phyloP scores from a whole-genome alignment of 1,140 invertebrate genomes.

The Hirudo medicinalis region DNA sequence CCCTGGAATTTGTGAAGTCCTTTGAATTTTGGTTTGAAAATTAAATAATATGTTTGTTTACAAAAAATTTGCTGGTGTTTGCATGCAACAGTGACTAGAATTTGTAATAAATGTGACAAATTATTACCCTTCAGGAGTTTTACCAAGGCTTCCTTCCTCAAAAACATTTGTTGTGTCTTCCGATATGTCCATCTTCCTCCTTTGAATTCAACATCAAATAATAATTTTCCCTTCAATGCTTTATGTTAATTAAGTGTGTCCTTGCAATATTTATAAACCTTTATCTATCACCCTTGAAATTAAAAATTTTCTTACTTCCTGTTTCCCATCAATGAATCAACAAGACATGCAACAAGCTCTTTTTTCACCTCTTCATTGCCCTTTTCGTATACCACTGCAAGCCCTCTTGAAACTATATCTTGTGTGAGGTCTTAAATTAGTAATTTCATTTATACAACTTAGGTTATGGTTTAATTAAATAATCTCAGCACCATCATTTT shows the following conservation, averaged over 20 bases:
- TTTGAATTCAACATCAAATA: conserved; percentile 19
- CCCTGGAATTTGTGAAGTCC: too few species aligned
- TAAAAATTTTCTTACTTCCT: conserved; percentile 41
- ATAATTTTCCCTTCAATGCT: too few species aligned
- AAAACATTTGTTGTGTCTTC: conserved; percentile 66
- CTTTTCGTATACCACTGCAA: conserved; percentile 70
- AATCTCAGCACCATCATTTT: conserved; percentile 65
- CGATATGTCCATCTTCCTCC: conserved; percentile 54
- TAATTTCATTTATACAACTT: background rate
- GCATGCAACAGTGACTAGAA: too few species aligned
- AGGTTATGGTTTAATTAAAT: background rate
- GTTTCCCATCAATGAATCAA: conserved; percentile 65
- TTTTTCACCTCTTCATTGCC: conserved; percentile 54
- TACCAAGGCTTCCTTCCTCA: conserved; percentile 69
- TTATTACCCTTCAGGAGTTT: conserved; percentile 63
- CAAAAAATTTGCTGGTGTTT: too few species aligned
- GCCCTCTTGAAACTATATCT: conserved; percentile 76
- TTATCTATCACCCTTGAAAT: too few species aligned
- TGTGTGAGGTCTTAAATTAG: conserved; percentile 55
- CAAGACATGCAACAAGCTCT: conserved; percentile 58
- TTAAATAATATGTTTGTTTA: too few species aligned
- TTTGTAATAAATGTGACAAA: too few species aligned
- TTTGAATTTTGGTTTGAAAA: too few species aligned
- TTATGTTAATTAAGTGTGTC: too few species aligned
- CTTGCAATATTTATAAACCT: too few species aligned